Evolutionary conservation across 2,113 vertebrate genomes (phyloP).

Genomic region (Triplophysa rosa): DNA sequence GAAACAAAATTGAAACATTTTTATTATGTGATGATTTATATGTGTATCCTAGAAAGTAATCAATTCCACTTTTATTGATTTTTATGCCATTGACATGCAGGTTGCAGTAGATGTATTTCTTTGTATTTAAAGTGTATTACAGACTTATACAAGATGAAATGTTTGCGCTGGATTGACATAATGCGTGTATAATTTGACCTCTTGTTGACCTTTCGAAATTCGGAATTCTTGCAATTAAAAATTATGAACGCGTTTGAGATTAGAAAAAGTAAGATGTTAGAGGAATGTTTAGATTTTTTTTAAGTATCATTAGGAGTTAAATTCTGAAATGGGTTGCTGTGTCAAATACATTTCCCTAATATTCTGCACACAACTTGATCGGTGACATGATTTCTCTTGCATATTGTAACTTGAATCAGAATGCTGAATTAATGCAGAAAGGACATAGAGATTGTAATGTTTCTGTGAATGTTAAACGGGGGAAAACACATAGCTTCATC

Average conservation of each 20-base stretch:
- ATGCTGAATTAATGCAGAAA: constrained; percentile 45
- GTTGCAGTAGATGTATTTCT: constrained; percentile 3
- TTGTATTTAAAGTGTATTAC: constrained; percentile 20
- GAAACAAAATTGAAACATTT: constrained; percentile 9
- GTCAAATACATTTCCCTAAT: constrained; percentile 38
- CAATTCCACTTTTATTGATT: not conserved
- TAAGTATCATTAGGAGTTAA: constrained; percentile 24
- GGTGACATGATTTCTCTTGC: constrained; percentile 46
- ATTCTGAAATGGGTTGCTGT: not conserved
- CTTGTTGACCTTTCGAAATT: not conserved
- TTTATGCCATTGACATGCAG: not conserved
- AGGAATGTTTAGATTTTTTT: constrained; percentile 42
- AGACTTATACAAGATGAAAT: constrained; percentile 6
- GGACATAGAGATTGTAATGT: constrained; percentile 62
- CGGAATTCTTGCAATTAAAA: not conserved
- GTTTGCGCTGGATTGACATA: constrained; percentile 9
- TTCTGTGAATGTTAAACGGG: constrained; percentile 60
- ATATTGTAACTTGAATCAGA: constrained; percentile 46
- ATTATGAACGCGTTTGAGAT: constrained; percentile 36
- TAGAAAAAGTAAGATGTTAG: constrained; percentile 13
- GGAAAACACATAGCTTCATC: constrained; percentile 42
- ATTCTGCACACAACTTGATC: constrained; percentile 57
- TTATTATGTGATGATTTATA: constrained; percentile 26
- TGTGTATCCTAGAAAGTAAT: not conserved
- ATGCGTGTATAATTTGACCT: not conserved